These are phyloP conservation scores for Tetramorium parvispinum DNA, from an alignment of 1,140 invertebrate species.

Conservation along the genomic window DNA sequence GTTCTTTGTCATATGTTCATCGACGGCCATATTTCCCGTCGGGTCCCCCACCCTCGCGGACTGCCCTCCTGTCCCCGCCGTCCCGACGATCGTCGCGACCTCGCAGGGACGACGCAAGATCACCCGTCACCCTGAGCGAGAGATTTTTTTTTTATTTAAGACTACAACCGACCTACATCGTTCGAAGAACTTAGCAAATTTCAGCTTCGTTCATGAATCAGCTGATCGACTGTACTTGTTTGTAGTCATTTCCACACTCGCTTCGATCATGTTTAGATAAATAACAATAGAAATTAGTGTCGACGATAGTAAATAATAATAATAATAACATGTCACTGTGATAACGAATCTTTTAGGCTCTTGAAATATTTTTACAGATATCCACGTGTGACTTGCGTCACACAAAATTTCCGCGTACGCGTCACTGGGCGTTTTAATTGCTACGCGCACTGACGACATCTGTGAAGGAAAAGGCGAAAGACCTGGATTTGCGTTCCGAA, in stretches of 20 bases:
- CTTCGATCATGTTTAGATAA: background rate
- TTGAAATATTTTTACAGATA: background rate
- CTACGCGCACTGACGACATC: constrained; percentile 41
- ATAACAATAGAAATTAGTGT: background rate
- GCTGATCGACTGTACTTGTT: background rate
- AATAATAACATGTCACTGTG: background rate
- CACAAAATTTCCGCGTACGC: background rate
- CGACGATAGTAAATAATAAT: background rate
- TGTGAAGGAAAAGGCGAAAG: background rate
- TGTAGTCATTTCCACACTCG: background rate
- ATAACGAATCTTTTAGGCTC: background rate
- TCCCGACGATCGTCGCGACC: background rate
- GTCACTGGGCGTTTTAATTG: constrained; percentile 16
- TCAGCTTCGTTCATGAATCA: background rate
- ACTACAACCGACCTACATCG: background rate
- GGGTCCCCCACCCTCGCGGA: constrained; percentile 18
- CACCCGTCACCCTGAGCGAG: background rate
- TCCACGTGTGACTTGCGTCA: background rate
- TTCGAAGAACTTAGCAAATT: background rate
- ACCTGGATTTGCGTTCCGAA: background rate
- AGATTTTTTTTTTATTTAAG: background rate
- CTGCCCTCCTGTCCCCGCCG: background rate
- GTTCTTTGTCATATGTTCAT: constrained; percentile 85
- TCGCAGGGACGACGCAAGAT: background rate
- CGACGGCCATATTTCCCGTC: constrained; percentile 81